phyloP scores from a whole-genome alignment of 37 sponge, comb jelly and placozoan species.

The Amphimedon queenslandica region DNA sequence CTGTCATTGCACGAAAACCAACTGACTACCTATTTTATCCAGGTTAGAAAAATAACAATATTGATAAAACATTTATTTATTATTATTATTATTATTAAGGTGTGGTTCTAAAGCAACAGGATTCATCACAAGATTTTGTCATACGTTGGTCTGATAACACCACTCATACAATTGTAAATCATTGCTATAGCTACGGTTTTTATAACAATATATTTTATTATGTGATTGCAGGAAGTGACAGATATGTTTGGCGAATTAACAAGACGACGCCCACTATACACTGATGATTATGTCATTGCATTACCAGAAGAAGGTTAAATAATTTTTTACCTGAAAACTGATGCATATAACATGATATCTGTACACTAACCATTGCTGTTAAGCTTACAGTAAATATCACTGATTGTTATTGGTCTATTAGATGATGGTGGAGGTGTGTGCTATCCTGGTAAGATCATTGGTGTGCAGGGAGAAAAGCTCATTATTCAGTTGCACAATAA shows the following conservation, averaged over 20 bases:
- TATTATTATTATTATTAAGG: conserved; percentile 14
- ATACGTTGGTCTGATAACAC: conserved; percentile 31
- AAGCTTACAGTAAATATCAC: too few species aligned
- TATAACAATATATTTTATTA: not conserved
- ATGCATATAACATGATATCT: too few species aligned
- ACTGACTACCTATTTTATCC: conserved; percentile 59
- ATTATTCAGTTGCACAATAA: conserved; percentile 1
- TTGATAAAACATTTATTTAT: not conserved
- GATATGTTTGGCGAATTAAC: conserved; percentile 67
- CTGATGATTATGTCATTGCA: conserved; percentile 67
- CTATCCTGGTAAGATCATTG: not conserved
- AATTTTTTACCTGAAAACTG: too few species aligned
- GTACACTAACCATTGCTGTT: too few species aligned
- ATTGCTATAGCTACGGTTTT: not conserved
- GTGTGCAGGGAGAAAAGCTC: not conserved
- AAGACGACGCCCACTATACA: conserved; percentile 12
- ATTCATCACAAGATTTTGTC: conserved; percentile 2
- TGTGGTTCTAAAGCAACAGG: conserved; percentile 26
- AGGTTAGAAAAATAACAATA: conserved; percentile 10
- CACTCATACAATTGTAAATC: conserved; percentile 13
- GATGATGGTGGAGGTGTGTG: not conserved
- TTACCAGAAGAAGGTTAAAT: conserved; percentile 9
- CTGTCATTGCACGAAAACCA: conserved; percentile 47
- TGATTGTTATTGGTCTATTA: not conserved
- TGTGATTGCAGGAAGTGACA: not conserved